Percentiles rank a stretch among this genome's conserved stretches.
These are phyloP conservation scores for Amphimedon queenslandica DNA, from an alignment of 37 sponge, comb jelly and placozoan genomes.

Conservation along the genomic window DNA sequence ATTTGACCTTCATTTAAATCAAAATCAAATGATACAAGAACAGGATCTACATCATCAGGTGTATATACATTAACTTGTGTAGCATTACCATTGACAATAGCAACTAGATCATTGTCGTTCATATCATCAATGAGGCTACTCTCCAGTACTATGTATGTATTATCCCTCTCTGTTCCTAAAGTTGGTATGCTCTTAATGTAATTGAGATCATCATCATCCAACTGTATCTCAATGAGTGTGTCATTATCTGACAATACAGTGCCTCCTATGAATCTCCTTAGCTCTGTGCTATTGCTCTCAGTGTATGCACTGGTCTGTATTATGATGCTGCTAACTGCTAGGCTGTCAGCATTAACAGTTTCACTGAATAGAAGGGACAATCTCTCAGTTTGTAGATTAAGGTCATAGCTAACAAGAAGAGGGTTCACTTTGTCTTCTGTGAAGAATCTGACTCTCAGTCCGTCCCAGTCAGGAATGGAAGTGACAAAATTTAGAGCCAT, in stretches of 20 bases:
- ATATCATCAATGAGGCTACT: slow-evolving; percentile 60
- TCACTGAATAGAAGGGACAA: slow-evolving; percentile 74
- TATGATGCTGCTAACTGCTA: slow-evolving; percentile 25
- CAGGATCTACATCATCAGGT: slow-evolving; percentile 52
- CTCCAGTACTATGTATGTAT: slow-evolving; percentile 66
- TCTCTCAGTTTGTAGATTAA: slow-evolving; percentile 70
- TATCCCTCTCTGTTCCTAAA: slow-evolving; percentile 38
- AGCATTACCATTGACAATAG: slow-evolving; percentile 32
- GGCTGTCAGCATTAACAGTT: slow-evolving; percentile 67
- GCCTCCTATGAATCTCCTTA: slow-evolving; percentile 51
- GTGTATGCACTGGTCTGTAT: slow-evolving; percentile 11
- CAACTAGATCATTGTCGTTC: slow-evolving; percentile 55
- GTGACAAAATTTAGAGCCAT: slow-evolving; percentile 44
- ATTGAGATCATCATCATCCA: slow-evolving; percentile 72
- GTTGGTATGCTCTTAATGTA: slow-evolving; percentile 73
- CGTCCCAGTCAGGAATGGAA: slow-evolving; percentile 24
- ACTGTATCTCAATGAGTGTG: slow-evolving; percentile 53
- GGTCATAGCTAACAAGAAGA: slow-evolving; percentile 54
- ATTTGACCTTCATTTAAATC: slow-evolving; percentile 62
- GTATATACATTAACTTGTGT: slow-evolving; percentile 34
- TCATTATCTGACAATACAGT: slow-evolving; percentile 43
- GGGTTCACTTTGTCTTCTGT: slow-evolving; percentile 45
- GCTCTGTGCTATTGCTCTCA: not conserved
- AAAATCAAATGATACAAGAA: slow-evolving; percentile 59
- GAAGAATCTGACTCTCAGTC: slow-evolving; percentile 29